phyloP scores from a whole-genome alignment of 1,140 invertebrate species.

The Chrysopa pallens region DNA sequence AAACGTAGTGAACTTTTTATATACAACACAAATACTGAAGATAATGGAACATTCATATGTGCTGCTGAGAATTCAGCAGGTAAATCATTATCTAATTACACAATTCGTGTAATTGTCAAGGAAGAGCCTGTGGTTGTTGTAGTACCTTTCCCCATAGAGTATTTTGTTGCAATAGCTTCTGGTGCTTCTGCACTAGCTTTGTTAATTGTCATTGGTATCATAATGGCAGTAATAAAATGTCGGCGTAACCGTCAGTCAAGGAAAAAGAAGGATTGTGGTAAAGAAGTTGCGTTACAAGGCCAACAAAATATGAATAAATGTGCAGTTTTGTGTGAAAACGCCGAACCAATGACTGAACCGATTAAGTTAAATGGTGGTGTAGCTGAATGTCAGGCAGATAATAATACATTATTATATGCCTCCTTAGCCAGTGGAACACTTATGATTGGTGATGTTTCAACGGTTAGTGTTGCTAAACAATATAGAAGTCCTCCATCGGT shows the following conservation, averaged over 20 bases:
- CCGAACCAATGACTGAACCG: constrained; percentile 8
- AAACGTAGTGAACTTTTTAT: constrained; percentile 59
- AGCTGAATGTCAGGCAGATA: constrained; percentile 22
- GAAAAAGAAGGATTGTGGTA: constrained; percentile 17
- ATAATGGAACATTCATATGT: constrained; percentile 67
- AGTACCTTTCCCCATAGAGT: constrained; percentile 42
- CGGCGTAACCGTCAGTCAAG: constrained; percentile 24
- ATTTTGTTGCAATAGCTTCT: constrained; percentile 43
- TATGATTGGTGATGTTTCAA: constrained; percentile 16
- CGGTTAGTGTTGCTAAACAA: constrained; percentile 22
- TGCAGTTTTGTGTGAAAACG: constrained; percentile 8
- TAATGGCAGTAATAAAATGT: constrained; percentile 38
- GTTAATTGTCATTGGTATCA: constrained; percentile 37
- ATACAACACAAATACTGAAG: constrained; percentile 49
- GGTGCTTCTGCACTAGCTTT: constrained; percentile 30
- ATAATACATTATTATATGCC: constrained; percentile 11
- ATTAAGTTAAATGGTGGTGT: constrained; percentile 14
- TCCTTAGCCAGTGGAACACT: constrained; percentile 10
- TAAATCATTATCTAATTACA: constrained; percentile 52
- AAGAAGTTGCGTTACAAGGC: constrained; percentile 19
- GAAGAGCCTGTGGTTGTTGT: constrained; percentile 45
- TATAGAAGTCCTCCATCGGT: constrained; percentile 15
- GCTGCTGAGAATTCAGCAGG: constrained; percentile 68
- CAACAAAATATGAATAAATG: constrained; percentile 14
- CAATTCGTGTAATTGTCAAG: constrained; percentile 50